Evolutionary conservation across 2,113 vertebrate genomes (phyloP).

Genomic region (Alligator sinensis): DNA sequence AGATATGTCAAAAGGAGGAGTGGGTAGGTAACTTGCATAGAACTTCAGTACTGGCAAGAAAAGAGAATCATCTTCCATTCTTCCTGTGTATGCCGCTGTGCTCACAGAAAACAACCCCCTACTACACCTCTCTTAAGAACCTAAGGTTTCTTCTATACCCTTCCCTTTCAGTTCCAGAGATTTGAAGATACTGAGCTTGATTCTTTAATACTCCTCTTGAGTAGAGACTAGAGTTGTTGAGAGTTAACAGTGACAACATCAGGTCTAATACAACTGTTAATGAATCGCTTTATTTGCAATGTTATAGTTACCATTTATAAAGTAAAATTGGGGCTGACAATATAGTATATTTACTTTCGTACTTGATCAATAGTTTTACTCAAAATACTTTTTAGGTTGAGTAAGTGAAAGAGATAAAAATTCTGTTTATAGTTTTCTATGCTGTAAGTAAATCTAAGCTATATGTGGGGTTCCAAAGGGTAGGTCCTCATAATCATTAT

Average conservation of each 20-base stretch:
- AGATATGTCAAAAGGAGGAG: neutral
- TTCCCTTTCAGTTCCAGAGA: neutral
- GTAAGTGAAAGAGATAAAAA: slow-evolving; percentile 28
- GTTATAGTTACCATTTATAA: neutral
- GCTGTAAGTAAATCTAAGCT: slow-evolving; percentile 18
- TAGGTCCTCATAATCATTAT: neutral
- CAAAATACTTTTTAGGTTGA: fast-evolving
- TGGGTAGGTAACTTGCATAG: neutral
- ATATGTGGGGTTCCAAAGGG: neutral
- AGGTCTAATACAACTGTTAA: neutral
- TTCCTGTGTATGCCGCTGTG: neutral
- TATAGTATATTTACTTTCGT: neutral
- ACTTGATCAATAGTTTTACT: neutral
- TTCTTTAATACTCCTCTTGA: neutral
- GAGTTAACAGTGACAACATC: neutral
- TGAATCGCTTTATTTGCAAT: neutral
- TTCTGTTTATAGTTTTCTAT: slow-evolving; percentile 51
- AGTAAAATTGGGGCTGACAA: neutral
- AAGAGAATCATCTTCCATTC: neutral
- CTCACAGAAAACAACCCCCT: neutral
- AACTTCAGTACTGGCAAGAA: neutral
- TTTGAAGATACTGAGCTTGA: neutral
- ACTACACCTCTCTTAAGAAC: neutral
- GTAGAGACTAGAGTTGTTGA: neutral
- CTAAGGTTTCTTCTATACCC: neutral